phyloP scores from a whole-genome alignment of 2,888 invertebrate genomes.

The Amiota mariae region DNA sequence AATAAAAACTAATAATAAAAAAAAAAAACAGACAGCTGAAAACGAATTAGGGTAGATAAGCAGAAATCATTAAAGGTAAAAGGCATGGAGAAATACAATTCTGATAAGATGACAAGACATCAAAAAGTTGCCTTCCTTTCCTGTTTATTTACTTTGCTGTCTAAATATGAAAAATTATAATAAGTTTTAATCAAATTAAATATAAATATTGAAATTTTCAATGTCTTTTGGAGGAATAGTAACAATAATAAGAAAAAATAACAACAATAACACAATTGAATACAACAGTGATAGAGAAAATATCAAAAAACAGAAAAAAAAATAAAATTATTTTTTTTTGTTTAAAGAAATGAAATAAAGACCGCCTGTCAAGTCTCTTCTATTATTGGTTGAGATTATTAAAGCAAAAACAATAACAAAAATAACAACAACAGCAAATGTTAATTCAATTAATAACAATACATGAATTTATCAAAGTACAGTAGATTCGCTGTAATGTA shows the following conservation, averaged over 20 bases:
- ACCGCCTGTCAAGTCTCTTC: conserved; percentile 4
- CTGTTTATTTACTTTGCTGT: too few species aligned
- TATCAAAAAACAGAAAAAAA: neutral
- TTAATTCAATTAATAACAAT: neutral
- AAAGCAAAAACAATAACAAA: conserved; percentile 12
- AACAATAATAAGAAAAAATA: neutral
- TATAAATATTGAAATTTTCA: conserved; percentile 3
- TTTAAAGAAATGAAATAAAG: neutral
- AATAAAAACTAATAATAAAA: neutral
- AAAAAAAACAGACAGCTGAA: conserved; percentile 16
- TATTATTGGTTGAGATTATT: conserved; percentile 12
- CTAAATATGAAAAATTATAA: neutral
- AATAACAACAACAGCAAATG: neutral
- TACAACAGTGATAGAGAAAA: neutral
- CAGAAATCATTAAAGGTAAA: neutral
- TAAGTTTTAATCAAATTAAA: neutral
- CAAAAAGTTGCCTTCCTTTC: neutral
- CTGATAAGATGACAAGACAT: conserved; percentile 18
- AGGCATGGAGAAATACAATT: conserved; percentile 2
- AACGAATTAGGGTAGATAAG: conserved; percentile 33
- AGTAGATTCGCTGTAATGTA: too few species aligned
- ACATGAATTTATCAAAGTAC: neutral
- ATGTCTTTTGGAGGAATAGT: neutral
- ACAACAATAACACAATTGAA: neutral
- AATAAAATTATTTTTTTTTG: too few species aligned